Evolutionary conservation across 2,797 vertebrate species (phyloP).

Genomic region (Tokudaia muenninki): DNA sequence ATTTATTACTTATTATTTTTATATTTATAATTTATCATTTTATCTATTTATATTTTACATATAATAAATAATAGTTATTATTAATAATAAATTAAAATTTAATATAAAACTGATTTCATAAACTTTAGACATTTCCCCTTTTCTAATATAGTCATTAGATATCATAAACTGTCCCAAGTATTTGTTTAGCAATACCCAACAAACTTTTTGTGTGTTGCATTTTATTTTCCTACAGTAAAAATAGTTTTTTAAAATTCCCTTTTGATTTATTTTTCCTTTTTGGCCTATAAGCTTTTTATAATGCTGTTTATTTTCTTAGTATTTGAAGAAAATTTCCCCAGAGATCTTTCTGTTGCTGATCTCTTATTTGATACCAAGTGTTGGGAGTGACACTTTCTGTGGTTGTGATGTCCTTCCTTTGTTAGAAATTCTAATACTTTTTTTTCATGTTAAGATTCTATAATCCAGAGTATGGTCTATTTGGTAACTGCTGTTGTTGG

Average conservation of each 20-base stretch:
- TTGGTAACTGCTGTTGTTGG: background rate
- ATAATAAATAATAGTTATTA: background rate
- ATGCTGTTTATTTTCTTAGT: slow-evolving; percentile 2
- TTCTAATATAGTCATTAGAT: background rate
- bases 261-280: background rate
- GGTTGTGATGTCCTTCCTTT: background rate
- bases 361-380: slow-evolving; percentile 16
- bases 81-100: background rate
- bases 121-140: background rate
- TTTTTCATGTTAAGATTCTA: background rate
- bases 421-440: background rate
- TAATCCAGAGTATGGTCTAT: background rate
- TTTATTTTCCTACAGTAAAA: slow-evolving; percentile 53
- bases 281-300: background rate
- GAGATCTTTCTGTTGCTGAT: background rate
- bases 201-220: background rate
- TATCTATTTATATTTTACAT: background rate
- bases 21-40: background rate
- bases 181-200: background rate
- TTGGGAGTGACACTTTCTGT: background rate
- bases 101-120: background rate
- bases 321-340: slow-evolving; percentile 13
- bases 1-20: background rate
- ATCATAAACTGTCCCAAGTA: background rate
- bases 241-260: background rate